Evolutionary conservation across 1,140 invertebrate genomes (phyloP).

Genomic region (Drosophila bocqueti): DNA sequence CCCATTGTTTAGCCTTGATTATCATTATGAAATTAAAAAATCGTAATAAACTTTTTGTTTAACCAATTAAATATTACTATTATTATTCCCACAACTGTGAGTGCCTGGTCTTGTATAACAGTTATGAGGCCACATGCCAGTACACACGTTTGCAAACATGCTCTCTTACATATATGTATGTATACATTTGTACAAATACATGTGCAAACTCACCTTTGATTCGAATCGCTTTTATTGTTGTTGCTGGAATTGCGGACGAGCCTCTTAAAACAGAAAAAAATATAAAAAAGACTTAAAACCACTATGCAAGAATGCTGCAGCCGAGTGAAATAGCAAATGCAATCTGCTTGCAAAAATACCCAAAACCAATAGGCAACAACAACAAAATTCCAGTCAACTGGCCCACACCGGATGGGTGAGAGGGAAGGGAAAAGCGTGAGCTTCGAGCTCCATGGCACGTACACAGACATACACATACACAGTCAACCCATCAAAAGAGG

Average conservation of each 20-base stretch:
- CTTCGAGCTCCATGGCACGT: conserved; percentile 36
- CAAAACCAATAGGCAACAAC: conserved; percentile 38
- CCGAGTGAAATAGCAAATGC: conserved; percentile 20
- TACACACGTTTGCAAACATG: conserved; percentile 20
- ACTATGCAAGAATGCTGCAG: conserved; percentile 6
- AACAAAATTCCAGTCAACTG: conserved; percentile 60
- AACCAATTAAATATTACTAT: not conserved
- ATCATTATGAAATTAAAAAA: not conserved
- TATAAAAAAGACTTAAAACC: not conserved
- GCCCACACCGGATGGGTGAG: conserved; percentile 2
- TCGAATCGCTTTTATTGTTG: conserved; percentile 11
- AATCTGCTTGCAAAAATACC: conserved; percentile 20
- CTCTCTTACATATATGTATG: conserved; percentile 1
- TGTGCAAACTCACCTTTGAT: conserved; percentile 10
- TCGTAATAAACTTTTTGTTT: not conserved
- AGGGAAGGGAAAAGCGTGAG: conserved; percentile 13
- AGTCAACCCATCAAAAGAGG: conserved; percentile 4
- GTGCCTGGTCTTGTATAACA: conserved; percentile 48
- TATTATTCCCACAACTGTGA: conserved; percentile 1
- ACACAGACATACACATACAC: conserved; percentile 15
- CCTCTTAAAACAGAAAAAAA: conserved; percentile 38
- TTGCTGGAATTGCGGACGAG: conserved; percentile 38
- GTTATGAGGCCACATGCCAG: conserved; percentile 41
- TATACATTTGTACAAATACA: not conserved
- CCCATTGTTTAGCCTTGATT: not conserved